A percentile compares a stretch with the other conserved stretches of the same genome.
These are phyloP conservation scores for Blastomussa wellsi DNA, from an alignment of 92 coral and sea anemone genomes.

Conservation along the genomic window DNA sequence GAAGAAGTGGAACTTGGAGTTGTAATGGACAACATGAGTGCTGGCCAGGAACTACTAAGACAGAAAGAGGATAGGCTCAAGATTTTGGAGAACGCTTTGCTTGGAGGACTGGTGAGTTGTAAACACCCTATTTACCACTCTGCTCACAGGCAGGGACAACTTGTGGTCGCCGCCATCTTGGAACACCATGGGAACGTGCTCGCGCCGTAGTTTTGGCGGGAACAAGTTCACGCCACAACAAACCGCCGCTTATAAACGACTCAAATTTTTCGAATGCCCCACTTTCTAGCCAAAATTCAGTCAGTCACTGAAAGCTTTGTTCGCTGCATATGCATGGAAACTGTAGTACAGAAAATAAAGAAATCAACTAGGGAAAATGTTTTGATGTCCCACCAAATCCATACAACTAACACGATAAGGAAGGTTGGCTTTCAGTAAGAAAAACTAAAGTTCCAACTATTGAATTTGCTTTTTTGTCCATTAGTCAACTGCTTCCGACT, in stretches of 20 bases:
- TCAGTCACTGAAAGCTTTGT: too few relatives aligned
- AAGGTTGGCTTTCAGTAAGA: not conserved
- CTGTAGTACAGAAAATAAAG: too few relatives aligned
- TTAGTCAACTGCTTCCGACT: constrained; percentile 80
- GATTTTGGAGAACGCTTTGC: constrained; percentile 87
- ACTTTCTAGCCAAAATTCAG: too few relatives aligned
- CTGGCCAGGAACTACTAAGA: constrained; percentile 88
- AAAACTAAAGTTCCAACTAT: not conserved
- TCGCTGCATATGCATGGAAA: too few relatives aligned
- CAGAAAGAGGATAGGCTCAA: constrained; percentile 94
- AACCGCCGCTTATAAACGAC: too few relatives aligned
- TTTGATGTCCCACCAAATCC: not conserved
- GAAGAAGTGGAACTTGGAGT: constrained; percentile 95
- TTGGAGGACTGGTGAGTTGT: constrained; percentile 80
- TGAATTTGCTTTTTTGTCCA: constrained; percentile 2
- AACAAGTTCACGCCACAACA: too few relatives aligned
- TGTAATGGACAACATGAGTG: constrained; percentile 93
- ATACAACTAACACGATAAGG: not conserved
- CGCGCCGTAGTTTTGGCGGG: too few relatives aligned
- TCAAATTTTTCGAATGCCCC: too few relatives aligned
- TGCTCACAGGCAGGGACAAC: too few relatives aligned
- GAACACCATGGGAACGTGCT: too few relatives aligned
- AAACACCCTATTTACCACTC: not conserved
- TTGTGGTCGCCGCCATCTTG: too few relatives aligned
- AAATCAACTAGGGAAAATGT: not conserved